Evolutionary conservation across 1,140 invertebrate species (phyloP), one percentile per base, ranked within the genome.

Genomic region (Panonychus citri): DNA sequence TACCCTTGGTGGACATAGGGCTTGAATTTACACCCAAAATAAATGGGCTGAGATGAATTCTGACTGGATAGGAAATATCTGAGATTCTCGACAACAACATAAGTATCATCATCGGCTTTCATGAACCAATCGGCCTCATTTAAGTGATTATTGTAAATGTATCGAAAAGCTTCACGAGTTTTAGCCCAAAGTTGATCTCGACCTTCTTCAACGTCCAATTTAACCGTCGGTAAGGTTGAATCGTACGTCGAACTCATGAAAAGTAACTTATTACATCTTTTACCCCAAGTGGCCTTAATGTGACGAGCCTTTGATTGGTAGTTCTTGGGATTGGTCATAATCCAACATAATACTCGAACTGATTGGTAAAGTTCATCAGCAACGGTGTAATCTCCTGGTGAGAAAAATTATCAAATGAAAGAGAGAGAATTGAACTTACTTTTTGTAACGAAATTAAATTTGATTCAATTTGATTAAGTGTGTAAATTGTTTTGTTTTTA

Each of bases 91-190:
- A 93, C 77, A 55, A 93, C 76, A 37, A 88, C 82, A 68, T 86
- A 91, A 71, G 88, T 91, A 66, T 94, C 88, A 69, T 91, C 88
- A 66, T 94, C 88, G 28, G 87, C 87, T 70, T 94, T 94, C 59
- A 93, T 71, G 67, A 90, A 90, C 86, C 86, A 93, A 68, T 93
- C 88, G 17, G 78, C 81, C 61, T 87, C 75, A 61, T 86, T 74
- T 30, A 77, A 71, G 66, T 94, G 81, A 65, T 87, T 74, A 53
- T 83, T 74, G 64, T 87, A 88, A 26, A 86, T 62, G 51, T 73
- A 72, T 65, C 81, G 78, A 68, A 93, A 95, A 0, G 88, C 88
- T 64, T 81, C 81, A 71, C 90, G 90, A 0, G 91, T 95, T 72
- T 96, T 96, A n/a, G 79, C 84, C 85, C 89, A 95, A 10, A 96